Base-by-base conservation (phyloP, 2,797 vertebrate genomes). In the Leontocebus nigricollis region DNA sequence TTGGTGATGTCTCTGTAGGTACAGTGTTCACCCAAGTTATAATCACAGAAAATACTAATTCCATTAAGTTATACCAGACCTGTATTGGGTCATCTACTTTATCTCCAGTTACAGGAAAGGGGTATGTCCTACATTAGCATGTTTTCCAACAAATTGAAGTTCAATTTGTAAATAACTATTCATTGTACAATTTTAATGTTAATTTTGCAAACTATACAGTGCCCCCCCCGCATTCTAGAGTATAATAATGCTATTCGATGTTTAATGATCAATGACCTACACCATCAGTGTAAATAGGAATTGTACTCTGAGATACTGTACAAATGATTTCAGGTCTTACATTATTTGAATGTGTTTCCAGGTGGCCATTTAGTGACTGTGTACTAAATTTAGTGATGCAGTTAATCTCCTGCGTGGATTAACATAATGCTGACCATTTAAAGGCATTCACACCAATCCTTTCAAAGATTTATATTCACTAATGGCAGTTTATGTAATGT, bases 91-190 rank as follows among this genome's bases (percentile, higher is more conserved):
- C 41, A 77, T 77, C 6, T 48, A 5, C 5, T 70, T 96, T 79
- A 90, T 77, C 46, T 61, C 3, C 1, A 73, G 10, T 81, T 36
- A 83, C 5, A 86, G n/a, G 13, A 75, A 77, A 82, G 11, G 88
- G 26, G 33, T 67, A 20, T 33, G 39, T 57, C 93, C 44, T 64
- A 7, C 6, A 41, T 55, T 57, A 64, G 83, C 61, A 30, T 41
- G 1, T 61, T 82, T 88, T 86, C 17, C 0, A 80, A 7, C 22
- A 83, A 83, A 88, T 10, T 64, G 19, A 72, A 33, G 1, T 76
- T 89, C 77, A 77, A 72, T 90, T 90, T 96, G n/a, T 90, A 93
- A 88, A 64, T 77, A 81, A 55, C 27, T 75, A 11, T 75, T 50
- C 7, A 46, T 79, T 70, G 19, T 50, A 55, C 2, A 82, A 52